Percentiles rank a stretch among this genome's conserved stretches.
Conservation (phyloP, 2,797 vertebrate species). For the Choloepus didactylus region DNA sequence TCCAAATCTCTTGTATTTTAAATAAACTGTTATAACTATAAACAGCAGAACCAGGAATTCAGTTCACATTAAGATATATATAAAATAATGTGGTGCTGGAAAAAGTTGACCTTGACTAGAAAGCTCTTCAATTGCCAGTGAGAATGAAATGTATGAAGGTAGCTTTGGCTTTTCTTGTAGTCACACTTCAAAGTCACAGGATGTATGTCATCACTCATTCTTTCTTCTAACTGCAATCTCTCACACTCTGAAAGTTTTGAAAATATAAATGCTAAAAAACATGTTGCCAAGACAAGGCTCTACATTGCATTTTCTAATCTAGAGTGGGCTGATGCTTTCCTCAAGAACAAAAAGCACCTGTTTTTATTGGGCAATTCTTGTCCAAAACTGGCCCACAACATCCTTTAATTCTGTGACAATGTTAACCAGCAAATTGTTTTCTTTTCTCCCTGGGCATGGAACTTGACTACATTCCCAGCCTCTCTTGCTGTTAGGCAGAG, state of each 20-base stretch:
- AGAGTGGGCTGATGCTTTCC: not conserved
- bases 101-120: not conserved
- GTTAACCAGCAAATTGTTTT: not conserved
- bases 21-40: conserved; percentile 15
- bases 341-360: not conserved
- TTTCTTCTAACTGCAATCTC: not conserved
- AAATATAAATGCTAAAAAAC: not conserved
- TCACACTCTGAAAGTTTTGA: not conserved
- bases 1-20: not conserved
- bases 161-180: not conserved
- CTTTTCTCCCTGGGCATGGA: not conserved
- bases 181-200: not conserved
- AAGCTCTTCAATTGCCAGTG: not conserved
- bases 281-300: not conserved
- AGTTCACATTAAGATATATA: conserved; percentile 16
- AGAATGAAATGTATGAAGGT: not conserved
- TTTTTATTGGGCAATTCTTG: conserved; percentile 2
- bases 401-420: not conserved
- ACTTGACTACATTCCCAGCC: not conserved
- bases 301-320: not conserved
- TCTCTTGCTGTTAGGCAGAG: not conserved
- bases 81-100: not conserved
- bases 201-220: not conserved
- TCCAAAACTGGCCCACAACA: not conserved
- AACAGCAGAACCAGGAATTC: not conserved